phyloP scores from a whole-genome alignment of 2,113 vertebrate genomes.

The Oreochromis tanganicae region DNA sequence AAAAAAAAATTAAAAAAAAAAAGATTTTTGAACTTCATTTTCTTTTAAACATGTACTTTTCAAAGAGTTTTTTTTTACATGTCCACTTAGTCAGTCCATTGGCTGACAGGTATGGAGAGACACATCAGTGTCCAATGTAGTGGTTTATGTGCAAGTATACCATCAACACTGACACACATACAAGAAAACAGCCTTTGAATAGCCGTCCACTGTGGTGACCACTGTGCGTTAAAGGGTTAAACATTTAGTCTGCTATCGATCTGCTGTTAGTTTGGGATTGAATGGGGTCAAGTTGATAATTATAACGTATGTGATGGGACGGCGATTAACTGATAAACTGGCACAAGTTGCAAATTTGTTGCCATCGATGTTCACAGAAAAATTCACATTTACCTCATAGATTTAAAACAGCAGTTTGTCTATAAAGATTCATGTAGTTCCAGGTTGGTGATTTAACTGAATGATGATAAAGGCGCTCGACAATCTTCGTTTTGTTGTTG shows the following conservation, averaged over 20 bases:
- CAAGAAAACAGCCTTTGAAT: background rate
- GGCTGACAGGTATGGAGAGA: background rate
- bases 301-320: background rate
- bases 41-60: background rate
- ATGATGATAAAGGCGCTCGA: background rate
- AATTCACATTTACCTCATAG: rapidly evolving
- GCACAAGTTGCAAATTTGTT: background rate
- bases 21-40: rapidly evolving
- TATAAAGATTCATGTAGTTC: background rate
- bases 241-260: rapidly evolving
- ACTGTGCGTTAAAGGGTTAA: rapidly evolving
- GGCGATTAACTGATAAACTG: background rate
- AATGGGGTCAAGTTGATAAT: rapidly evolving
- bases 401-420: background rate
- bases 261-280: background rate
- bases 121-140: no score
- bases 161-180: background rate
- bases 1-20: background rate
- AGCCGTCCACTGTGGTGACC: background rate
- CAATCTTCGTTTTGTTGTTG: background rate
- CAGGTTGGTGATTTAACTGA: background rate
- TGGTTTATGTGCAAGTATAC: background rate
- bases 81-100: background rate
- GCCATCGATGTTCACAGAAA: background rate
- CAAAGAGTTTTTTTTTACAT: background rate